Percentiles rank a stretch among this genome's conserved stretches.
These are phyloP conservation scores for Eupsilia transversa DNA, from an alignment of 2,888 invertebrate genomes.

Conservation along the genomic window DNA sequence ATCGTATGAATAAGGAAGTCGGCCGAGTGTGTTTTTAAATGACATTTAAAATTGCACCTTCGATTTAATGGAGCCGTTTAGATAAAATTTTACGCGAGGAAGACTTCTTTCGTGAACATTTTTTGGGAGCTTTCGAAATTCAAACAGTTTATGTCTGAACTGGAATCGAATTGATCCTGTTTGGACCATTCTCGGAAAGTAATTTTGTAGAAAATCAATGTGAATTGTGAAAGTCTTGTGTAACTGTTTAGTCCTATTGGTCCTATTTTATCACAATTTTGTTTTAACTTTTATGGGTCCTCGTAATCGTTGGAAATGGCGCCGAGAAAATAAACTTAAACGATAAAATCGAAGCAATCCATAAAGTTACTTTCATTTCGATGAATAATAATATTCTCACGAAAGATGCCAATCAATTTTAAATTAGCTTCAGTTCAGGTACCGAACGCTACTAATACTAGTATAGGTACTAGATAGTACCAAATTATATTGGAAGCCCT, in stretches of 20 bases:
- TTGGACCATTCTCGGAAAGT: not conserved
- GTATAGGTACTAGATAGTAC: not conserved
- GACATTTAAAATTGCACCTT: slow-evolving; percentile 67
- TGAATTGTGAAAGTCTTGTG: slow-evolving; percentile 8
- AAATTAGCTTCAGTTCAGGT: slow-evolving; percentile 8
- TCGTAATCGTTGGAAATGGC: slow-evolving; percentile 49
- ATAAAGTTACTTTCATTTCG: slow-evolving; percentile 54
- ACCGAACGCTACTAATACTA: not conserved
- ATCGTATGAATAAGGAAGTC: slow-evolving; percentile 70
- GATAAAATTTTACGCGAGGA: slow-evolving; percentile 53
- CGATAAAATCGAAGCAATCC: slow-evolving; percentile 54
- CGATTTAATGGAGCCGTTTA: slow-evolving; percentile 66
- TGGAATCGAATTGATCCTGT: not conserved
- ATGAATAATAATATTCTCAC: slow-evolving; percentile 34
- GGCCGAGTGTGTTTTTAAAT: slow-evolving; percentile 68
- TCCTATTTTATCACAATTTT: slow-evolving; percentile 33
- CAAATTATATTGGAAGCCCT: not conserved
- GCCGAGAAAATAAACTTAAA: slow-evolving; percentile 43
- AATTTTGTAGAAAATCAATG: not conserved
- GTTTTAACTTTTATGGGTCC: slow-evolving; percentile 31
- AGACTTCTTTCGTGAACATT: slow-evolving; percentile 31
- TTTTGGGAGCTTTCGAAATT: slow-evolving; percentile 26
- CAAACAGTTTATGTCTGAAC: not conserved
- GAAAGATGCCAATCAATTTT: slow-evolving; percentile 27
- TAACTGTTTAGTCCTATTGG: not conserved